phyloP scores from a whole-genome alignment of 1,140 invertebrate species.

The Rhysida immarginata region DNA sequence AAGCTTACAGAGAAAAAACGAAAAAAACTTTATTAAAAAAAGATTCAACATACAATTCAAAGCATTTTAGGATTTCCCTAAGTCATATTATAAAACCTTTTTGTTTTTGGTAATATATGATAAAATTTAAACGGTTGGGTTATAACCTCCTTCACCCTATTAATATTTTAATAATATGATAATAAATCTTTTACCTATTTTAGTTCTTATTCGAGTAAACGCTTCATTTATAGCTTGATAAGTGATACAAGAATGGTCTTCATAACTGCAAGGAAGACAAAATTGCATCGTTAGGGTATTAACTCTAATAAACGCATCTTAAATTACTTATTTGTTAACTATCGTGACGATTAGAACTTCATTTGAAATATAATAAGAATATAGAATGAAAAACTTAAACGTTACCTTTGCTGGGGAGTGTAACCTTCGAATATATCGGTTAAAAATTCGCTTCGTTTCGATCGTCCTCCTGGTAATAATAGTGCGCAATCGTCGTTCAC shows the following conservation, averaged over 20 bases:
- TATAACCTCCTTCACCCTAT: neutral
- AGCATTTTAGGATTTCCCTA: neutral
- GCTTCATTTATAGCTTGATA: constrained; percentile 81
- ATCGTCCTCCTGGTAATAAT: neutral
- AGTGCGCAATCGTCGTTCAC: neutral
- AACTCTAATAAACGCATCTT: too few relatives aligned
- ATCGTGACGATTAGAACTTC: too few relatives aligned
- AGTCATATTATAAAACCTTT: constrained; percentile 19
- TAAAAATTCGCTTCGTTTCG: neutral
- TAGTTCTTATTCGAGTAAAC: constrained; percentile 66
- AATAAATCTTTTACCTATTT: constrained; percentile 24
- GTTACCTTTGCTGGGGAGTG: neutral
- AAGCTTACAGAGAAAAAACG: neutral
- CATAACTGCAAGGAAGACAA: too few relatives aligned
- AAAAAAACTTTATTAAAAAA: neutral
- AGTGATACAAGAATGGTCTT: constrained; percentile 67
- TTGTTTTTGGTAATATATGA: constrained; percentile 45
- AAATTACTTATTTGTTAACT: too few relatives aligned
- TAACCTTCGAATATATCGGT: neutral
- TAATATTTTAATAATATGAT: neutral
- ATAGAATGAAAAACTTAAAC: too few relatives aligned
- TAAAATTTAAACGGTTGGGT: neutral
- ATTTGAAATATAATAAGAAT: too few relatives aligned
- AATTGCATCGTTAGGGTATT: too few relatives aligned
- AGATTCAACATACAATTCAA: neutral